phyloP scores from a whole-genome alignment of 2,888 invertebrate species.

The Patella depressa region DNA sequence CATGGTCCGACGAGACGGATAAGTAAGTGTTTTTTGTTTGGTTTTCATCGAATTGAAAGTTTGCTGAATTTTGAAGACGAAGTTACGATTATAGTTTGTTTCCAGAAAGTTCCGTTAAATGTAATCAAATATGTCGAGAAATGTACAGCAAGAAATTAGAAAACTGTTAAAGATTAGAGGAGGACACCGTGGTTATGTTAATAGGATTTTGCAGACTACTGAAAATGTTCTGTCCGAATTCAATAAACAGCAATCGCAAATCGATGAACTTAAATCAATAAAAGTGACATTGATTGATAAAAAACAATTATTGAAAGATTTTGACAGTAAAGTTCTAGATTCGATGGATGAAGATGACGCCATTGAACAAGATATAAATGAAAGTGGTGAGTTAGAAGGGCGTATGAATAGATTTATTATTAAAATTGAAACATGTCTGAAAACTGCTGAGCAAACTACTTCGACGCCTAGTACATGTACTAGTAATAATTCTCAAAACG shows the following conservation, averaged over 20 bases:
- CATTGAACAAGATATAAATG: neutral
- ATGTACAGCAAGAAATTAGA: no score
- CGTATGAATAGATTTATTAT: neutral
- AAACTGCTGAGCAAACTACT: neutral
- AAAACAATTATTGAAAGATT: neutral
- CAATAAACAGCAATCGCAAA: neutral
- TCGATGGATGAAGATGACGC: neutral
- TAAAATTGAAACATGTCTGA: neutral
- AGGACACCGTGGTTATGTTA: no score
- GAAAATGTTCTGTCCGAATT: no score
- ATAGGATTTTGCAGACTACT: no score
- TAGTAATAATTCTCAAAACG: neutral
- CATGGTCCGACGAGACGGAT: no score
- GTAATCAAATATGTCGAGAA: no score
- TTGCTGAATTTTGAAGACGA: no score
- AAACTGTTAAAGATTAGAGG: no score
- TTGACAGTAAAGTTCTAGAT: neutral
- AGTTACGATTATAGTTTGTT: no score
- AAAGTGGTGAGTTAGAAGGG: neutral
- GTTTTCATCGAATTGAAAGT: no score
- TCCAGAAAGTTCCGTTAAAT: no score
- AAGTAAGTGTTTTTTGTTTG: no score
- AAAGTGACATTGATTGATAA: neutral
- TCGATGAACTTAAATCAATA: neutral
- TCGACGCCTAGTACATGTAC: neutral